phyloP scores from a whole-genome alignment of 2,888 invertebrate genomes.

The Chirona hameri region DNA sequence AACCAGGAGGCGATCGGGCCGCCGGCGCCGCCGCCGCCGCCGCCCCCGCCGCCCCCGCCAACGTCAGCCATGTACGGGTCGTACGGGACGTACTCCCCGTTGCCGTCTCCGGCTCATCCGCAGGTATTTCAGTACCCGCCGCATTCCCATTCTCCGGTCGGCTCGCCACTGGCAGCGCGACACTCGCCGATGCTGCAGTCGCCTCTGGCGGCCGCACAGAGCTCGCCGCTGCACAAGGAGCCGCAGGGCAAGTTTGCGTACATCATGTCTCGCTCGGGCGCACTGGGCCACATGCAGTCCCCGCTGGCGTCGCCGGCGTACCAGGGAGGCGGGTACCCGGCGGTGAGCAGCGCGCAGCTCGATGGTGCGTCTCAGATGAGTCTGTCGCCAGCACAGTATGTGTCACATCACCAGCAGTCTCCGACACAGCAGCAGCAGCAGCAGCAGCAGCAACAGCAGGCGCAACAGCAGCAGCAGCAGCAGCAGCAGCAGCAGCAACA shows the following conservation, averaged over 20 bases:
- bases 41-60: not conserved
- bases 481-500: constrained; percentile 40
- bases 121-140: constrained; percentile 25
- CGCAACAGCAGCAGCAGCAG: constrained; percentile 33
- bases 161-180: not conserved
- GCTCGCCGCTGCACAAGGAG: constrained; percentile 2
- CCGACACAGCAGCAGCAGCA: constrained; percentile 29
- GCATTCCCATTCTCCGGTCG: not conserved
- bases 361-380: not conserved
- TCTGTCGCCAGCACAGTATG: not conserved
- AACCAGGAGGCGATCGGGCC: constrained; percentile 26
- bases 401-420: constrained; percentile 31
- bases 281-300: constrained; percentile 2
- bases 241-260: not conserved
- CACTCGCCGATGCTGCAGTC: constrained; percentile 2
- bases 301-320: constrained; percentile 23
- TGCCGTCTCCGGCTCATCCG: constrained; percentile 5
- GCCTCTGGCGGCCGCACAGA: constrained; percentile 2
- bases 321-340: not conserved
- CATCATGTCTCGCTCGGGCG: not conserved
- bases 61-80: not conserved
- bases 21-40: not conserved
- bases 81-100: constrained; percentile 9
- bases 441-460: constrained; percentile 41
- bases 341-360: not conserved